Base-by-base conservation (phyloP, 2,113 vertebrate genomes). In the Otolemur garnettii region DNA sequence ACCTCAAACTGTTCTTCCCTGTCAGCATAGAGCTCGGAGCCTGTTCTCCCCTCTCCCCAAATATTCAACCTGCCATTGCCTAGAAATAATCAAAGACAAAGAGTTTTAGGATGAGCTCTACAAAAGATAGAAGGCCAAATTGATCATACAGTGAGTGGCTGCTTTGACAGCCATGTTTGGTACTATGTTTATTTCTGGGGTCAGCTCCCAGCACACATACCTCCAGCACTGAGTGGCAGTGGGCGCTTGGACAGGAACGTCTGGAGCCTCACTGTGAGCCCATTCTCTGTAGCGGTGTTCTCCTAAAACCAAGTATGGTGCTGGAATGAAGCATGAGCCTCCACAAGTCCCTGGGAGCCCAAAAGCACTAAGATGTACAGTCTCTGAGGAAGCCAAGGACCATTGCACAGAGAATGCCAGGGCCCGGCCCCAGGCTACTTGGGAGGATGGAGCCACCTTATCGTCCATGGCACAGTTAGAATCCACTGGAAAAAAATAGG, bases 181-280 rank as follows among this genome's bases (percentile, higher is more conserved):
- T 0, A 12, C 28, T 21, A 7, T 0, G 1, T 53, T 24, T 6
- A 10, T 4, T 19, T 86, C 15, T 1, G 4, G n/a, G 59, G 7
- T 6, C 15, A 50, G 38, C 2, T 1, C 53, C 17, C 15, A 0
- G 59, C 81, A 74, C 66, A 95, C 97, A 96, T 98, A 99, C 99
- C 99, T 97, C 98, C 98, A 30, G 98, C 97, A 7, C 98, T 92
- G 3, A 99, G 97, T 0, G 99, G 98, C 79, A 99, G 96, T 0
- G 98, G 96, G 38, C 98, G 99, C 93, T 98, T 99, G 89, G 97
- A 99, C 91, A 99, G 96, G 94, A 99, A 98, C 11, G 99, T 99
- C 90, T 99, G 99, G 45, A 99, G 99, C 97, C 99, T 98, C 69
- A 99, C 33, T 3, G 98, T 98, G 66, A 98, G 98, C 64, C 98